phyloP scores from a whole-genome alignment of 2,888 invertebrate species.

The Cheiracanthium punctorium region DNA sequence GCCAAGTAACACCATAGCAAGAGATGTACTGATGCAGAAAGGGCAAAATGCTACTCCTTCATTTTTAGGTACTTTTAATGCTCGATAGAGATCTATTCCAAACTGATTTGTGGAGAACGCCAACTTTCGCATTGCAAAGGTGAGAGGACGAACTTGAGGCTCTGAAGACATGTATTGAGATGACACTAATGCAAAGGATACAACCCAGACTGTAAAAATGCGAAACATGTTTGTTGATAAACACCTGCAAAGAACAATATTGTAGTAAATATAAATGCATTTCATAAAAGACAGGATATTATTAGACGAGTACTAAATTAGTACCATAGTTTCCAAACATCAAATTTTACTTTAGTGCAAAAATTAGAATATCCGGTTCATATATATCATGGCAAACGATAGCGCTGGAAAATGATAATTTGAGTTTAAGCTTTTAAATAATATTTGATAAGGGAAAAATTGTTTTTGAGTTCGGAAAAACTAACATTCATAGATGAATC shows the following conservation, averaged over 20 bases:
- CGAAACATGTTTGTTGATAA: slow-evolving; percentile 39
- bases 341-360: too few relatives aligned
- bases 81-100: slow-evolving; percentile 72
- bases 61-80: slow-evolving; percentile 70
- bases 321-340: too few relatives aligned
- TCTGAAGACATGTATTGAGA: slow-evolving; percentile 33
- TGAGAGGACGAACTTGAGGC: slow-evolving; percentile 61
- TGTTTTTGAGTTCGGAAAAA: too few relatives aligned
- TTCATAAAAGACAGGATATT: too few relatives aligned
- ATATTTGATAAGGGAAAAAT: too few relatives aligned
- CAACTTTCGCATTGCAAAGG: slow-evolving; percentile 72
- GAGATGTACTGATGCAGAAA: slow-evolving; percentile 72
- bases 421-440: too few relatives aligned
- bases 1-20: slow-evolving; percentile 72
- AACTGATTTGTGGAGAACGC: slow-evolving; percentile 73
- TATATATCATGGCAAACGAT: too few relatives aligned
- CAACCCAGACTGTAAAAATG: slow-evolving; percentile 28
- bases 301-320: too few relatives aligned
- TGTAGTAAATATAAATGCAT: too few relatives aligned
- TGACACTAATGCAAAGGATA: slow-evolving; percentile 39
- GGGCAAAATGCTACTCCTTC: slow-evolving; percentile 72
- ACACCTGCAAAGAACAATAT: background rate
- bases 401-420: too few relatives aligned
- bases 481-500: too few relatives aligned
- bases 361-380: too few relatives aligned